Evolutionary conservation across 2,888 invertebrate genomes (phyloP).

Genomic region (Cylloceria caligata): DNA sequence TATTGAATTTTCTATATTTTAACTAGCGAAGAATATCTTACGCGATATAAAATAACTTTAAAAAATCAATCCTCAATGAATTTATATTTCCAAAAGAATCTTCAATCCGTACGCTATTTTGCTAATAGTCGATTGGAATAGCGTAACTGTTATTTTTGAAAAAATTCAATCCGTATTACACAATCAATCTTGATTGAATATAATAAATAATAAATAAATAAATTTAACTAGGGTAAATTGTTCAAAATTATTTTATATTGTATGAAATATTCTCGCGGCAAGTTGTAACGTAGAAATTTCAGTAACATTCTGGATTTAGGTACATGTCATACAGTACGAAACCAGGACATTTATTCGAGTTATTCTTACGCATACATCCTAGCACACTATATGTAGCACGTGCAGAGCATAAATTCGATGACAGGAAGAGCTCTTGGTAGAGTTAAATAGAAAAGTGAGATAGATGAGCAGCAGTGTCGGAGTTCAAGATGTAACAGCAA

Average conservation of each 20-base stretch:
- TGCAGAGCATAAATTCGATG: background rate
- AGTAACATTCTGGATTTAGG: background rate
- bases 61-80: too few species aligned
- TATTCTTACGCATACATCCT: background rate
- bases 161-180: too few species aligned
- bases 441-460: background rate
- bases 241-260: background rate
- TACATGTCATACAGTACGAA: background rate
- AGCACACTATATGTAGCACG: background rate
- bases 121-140: too few species aligned
- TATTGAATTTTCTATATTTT: background rate
- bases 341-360: background rate
- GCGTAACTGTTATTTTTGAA: too few species aligned
- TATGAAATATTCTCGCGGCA: background rate
- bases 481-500: constrained; percentile 4
- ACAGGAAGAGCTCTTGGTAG: background rate
- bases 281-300: background rate
- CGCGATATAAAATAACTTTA: background rate
- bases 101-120: too few species aligned
- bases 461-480: background rate
- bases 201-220: too few species aligned
- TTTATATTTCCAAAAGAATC: too few species aligned
- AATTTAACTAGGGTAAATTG: too few species aligned
- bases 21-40: background rate
- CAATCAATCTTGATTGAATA: too few species aligned